These are phyloP conservation scores for Petrocephalus schoutedeni DNA, from an alignment of 2,797 vertebrate species.

Conservation along the genomic window DNA sequence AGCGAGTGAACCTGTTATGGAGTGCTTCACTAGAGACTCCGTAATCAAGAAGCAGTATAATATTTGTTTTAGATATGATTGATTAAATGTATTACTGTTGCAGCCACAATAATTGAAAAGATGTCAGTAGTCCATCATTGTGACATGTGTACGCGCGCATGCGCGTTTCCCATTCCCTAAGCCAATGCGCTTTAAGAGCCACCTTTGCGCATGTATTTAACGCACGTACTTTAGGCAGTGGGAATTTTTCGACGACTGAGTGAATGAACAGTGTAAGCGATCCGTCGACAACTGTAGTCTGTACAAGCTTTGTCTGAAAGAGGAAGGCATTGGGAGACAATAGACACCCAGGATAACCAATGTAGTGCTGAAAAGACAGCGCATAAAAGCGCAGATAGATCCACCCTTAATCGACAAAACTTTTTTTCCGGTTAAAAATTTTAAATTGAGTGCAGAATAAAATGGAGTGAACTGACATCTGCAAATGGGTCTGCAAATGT, in stretches of 20 bases:
- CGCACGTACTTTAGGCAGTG: not conserved
- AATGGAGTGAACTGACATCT: not conserved
- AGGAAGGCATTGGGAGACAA: not conserved
- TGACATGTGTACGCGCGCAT: not conserved
- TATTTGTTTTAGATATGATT: not conserved
- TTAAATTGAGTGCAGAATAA: not conserved
- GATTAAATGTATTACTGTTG: constrained; percentile 3
- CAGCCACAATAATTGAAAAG: not conserved
- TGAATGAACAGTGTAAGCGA: not conserved
- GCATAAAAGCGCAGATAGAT: not conserved
- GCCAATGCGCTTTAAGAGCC: not conserved
- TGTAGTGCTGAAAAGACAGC: constrained; percentile 32
- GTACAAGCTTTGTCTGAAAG: not conserved
- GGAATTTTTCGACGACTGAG: not conserved
- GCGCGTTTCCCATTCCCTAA: not conserved
- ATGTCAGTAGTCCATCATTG: not conserved
- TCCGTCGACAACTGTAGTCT: not conserved
- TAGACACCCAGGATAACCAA: not conserved
- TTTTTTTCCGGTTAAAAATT: not conserved
- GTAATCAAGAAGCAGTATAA: not conserved
- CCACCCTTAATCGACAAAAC: not conserved
- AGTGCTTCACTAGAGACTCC: not conserved
- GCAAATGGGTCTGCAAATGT: not conserved
- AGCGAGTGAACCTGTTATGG: not conserved
- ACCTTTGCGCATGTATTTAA: not conserved